phyloP scores from a whole-genome alignment of 1,140 invertebrate genomes.

The Eriocheir sinensis region DNA sequence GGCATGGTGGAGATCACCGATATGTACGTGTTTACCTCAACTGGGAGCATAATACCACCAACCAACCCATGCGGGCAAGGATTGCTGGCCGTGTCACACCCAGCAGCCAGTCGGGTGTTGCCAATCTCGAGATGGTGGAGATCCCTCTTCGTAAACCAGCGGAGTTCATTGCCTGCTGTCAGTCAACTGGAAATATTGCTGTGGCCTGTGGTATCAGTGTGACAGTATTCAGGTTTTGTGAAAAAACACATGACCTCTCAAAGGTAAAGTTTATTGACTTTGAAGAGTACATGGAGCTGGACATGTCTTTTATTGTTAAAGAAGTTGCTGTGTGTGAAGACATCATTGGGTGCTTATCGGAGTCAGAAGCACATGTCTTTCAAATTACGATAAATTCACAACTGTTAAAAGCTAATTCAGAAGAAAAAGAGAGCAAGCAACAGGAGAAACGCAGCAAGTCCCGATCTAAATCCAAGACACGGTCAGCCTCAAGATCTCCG shows the following conservation, averaged over 20 bases:
- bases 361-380: constrained; percentile 78
- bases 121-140: constrained; percentile 87
- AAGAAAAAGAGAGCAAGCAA: constrained; percentile 56
- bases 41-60: constrained; percentile 83
- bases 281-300: constrained; percentile 82
- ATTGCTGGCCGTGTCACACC: constrained; percentile 88
- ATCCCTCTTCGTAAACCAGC: constrained; percentile 85
- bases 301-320: constrained; percentile 77
- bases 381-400: constrained; percentile 75
- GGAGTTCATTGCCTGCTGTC: constrained; percentile 85
- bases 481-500: constrained; percentile 75
- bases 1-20: constrained; percentile 83
- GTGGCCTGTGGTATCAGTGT: constrained; percentile 84
- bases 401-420: constrained; percentile 63
- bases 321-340: constrained; percentile 79
- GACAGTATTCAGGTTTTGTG: constrained; percentile 85
- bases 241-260: constrained; percentile 86
- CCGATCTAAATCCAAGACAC: constrained; percentile 65
- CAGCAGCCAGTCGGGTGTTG: constrained; percentile 83
- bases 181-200: constrained; percentile 85
- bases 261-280: constrained; percentile 87
- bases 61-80: constrained; percentile 86
- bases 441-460: constrained; percentile 66
- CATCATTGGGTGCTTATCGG: constrained; percentile 75
- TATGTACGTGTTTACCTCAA: constrained; percentile 87